Evolutionary conservation across 2,888 invertebrate species (phyloP).

Genomic region (Eupeodes latifasciatus): DNA sequence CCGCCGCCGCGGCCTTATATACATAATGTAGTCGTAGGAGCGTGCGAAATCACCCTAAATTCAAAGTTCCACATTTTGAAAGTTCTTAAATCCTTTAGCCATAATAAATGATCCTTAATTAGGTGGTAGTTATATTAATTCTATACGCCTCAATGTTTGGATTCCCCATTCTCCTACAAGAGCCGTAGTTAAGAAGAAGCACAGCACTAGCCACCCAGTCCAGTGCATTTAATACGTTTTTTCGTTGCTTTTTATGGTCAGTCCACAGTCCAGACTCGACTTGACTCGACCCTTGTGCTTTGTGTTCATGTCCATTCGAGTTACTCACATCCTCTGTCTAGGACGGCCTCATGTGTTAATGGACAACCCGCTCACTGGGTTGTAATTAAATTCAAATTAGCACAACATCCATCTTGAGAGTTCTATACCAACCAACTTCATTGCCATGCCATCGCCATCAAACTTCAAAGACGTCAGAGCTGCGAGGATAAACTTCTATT

Average conservation of each 20-base stretch:
- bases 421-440: conserved; percentile 63
- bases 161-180: conserved; percentile 11
- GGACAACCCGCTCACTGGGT: conserved; percentile 78
- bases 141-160: conserved; percentile 79
- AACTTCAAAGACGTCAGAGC: conserved; percentile 10
- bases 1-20: too few species aligned
- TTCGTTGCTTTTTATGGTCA: neutral
- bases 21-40: conserved; percentile 11
- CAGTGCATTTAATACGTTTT: neutral
- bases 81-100: conserved; percentile 74
- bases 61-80: conserved; percentile 61
- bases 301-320: conserved; percentile 65
- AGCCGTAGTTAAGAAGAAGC: conserved; percentile 9
- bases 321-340: conserved; percentile 73
- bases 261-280: too few species aligned
- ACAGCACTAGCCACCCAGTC: neutral
- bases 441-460: conserved; percentile 27
- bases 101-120: conserved; percentile 82
- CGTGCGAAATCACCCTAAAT: conserved; percentile 72
- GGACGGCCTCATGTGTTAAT: conserved; percentile 79
- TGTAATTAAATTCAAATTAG: conserved; percentile 84
- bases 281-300: conserved; percentile 51
- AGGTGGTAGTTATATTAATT: conserved; percentile 82
- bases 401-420: conserved; percentile 79
- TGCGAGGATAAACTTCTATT: conserved; percentile 51